phyloP scores from a whole-genome alignment of 2,888 invertebrate genomes.

The Lasioglossum morio region DNA sequence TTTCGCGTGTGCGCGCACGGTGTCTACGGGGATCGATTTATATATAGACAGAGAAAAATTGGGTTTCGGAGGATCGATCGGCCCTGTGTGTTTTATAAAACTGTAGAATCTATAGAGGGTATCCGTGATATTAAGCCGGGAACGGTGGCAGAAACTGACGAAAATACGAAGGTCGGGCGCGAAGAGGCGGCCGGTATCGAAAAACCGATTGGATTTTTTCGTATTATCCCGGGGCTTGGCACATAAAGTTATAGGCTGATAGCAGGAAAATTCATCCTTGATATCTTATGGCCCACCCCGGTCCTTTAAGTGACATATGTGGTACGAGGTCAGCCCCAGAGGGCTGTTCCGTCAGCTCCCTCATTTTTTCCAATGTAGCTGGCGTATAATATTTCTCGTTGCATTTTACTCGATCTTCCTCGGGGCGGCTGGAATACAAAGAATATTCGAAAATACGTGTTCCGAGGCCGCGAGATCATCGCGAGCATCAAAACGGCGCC shows the following conservation, averaged over 20 bases:
- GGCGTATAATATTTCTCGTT: not conserved
- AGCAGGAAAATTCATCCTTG: slow-evolving; percentile 23
- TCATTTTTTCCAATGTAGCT: slow-evolving; percentile 20
- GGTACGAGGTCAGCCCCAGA: slow-evolving; percentile 16
- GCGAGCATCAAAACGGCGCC: not conserved
- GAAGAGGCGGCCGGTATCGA: slow-evolving; percentile 6
- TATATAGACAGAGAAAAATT: not conserved
- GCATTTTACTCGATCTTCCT: slow-evolving; percentile 4
- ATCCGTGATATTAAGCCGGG: not conserved
- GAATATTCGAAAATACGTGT: not conserved
- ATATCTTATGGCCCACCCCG: slow-evolving; percentile 14
- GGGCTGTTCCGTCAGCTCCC: not conserved
- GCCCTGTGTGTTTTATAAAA: not conserved
- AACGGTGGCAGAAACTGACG: not conserved
- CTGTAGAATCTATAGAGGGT: not conserved
- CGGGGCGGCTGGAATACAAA: not conserved
- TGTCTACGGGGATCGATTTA: not conserved
- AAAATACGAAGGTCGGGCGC: not conserved
- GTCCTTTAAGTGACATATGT: slow-evolving; percentile 31
- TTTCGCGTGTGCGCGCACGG: too few species aligned
- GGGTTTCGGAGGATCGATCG: not conserved
- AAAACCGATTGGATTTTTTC: slow-evolving; percentile 25
- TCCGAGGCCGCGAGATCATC: not conserved
- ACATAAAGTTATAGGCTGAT: slow-evolving; percentile 21
- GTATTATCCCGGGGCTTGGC: slow-evolving; percentile 7